phyloP scores from a whole-genome alignment of 1,140 invertebrate species.

The Ruditapes philippinarum region DNA sequence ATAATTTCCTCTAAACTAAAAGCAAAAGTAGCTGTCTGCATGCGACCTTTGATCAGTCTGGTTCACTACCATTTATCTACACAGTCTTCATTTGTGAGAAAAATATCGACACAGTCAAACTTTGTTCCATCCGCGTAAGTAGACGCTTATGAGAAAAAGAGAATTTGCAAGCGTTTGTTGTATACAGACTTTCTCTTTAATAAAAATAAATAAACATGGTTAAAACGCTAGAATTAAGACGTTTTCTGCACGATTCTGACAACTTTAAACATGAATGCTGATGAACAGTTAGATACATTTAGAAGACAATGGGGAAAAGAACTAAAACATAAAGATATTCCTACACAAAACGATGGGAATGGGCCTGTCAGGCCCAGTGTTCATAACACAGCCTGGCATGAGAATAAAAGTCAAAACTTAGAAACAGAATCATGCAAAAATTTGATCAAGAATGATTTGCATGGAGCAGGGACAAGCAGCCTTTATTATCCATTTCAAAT shows the following conservation, averaged over 20 bases:
- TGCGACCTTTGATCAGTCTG: too few species aligned
- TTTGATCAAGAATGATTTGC: too few species aligned
- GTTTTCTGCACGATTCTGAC: neutral
- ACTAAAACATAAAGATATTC: neutral
- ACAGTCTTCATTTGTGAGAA: too few species aligned
- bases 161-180: too few species aligned
- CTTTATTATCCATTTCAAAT: constrained; percentile 71
- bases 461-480: neutral
- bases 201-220: too few species aligned
- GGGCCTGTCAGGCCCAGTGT: neutral
- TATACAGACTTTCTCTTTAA: too few species aligned
- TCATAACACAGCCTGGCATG: neutral
- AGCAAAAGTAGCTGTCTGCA: too few species aligned
- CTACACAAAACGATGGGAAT: neutral
- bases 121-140: too few species aligned
- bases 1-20: neutral
- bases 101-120: too few species aligned
- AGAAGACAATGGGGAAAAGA: constrained; percentile 63
- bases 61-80: too few species aligned
- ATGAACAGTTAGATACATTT: constrained; percentile 58
- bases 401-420: neutral
- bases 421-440: neutral
- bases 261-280: neutral
- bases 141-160: too few species aligned
- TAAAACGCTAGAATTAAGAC: neutral